Evolutionary conservation across 2,888 invertebrate species (phyloP), one percentile per base, ranked within the genome.

Genomic region (Ptychoptera contaminata): DNA sequence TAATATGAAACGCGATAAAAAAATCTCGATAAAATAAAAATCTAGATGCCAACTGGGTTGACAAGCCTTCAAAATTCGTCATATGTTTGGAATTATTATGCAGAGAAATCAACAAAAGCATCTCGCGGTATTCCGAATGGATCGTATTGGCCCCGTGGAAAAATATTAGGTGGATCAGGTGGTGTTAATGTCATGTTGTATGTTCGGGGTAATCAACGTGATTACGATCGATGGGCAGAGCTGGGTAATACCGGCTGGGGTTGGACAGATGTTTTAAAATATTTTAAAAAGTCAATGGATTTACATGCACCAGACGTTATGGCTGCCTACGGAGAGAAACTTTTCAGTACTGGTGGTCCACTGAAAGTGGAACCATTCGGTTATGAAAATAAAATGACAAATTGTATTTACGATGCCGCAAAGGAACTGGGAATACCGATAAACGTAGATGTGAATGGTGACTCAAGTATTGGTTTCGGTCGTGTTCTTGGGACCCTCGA

Each of bases 211-310:
- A 75, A 76, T 58, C 68, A 71, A 5, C 54, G 56, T 3, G 82
- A 82, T 56, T 82, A 71, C 54, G 74, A 82, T 53, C 55, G 62
- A 1, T 82, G 82, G 82, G 67, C 68, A 8, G 53, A 56, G 1
- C 39, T 66, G 34, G 81, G 81, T 0, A 79, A 76, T 52, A 47
- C 56, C 0, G 76, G 74, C 1, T 82, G 82, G 82, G 67, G 81
- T 2, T 88, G 75, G 60, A 74, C 85, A 31, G 79, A 83, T 49
- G 73, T 87, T 0, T 59, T 86, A 41, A 78, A 79, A 0, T 87
- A 83, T 58, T 90, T 87, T 57, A 79, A 79, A 59, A 86, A 85
- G 57, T 86, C 86, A 0, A 70, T 83, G 59, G 84, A 86, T 58
- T 84, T 83, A 63, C 68, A 39, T 56, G 38, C 52, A 46, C 0